Evolutionary conservation across 2,888 invertebrate species (phyloP).

Genomic region (Melinaea marsaeus): DNA sequence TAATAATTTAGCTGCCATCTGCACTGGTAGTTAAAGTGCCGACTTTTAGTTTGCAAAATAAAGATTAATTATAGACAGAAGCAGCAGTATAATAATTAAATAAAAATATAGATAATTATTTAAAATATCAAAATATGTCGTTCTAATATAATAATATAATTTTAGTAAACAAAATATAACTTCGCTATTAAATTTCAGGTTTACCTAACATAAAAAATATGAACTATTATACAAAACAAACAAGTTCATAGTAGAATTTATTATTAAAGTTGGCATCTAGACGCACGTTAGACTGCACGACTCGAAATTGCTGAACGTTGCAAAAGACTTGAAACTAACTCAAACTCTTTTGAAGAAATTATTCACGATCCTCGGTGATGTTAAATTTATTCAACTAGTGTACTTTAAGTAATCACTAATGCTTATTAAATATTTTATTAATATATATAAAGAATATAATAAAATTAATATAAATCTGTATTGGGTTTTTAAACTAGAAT

Average conservation of each 20-base stretch:
- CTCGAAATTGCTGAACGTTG: slow-evolving; percentile 21
- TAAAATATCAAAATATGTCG: not conserved
- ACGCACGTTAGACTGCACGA: slow-evolving; percentile 18
- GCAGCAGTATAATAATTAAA: not conserved
- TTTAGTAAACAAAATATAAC: too few species aligned
- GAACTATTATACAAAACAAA: too few species aligned
- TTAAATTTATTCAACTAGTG: not conserved
- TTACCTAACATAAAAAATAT: too few species aligned
- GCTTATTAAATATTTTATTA: too few species aligned
- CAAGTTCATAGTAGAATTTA: slow-evolving; percentile 11
- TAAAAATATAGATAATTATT: not conserved
- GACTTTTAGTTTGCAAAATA: slow-evolving; percentile 8
- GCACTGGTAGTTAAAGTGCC: slow-evolving; percentile 21
- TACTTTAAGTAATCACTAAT: too few species aligned
- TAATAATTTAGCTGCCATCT: slow-evolving; percentile 28
- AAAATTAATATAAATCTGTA: too few species aligned
- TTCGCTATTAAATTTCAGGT: too few species aligned
- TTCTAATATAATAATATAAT: too few species aligned
- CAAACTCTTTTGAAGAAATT: slow-evolving; percentile 9
- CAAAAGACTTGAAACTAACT: slow-evolving; percentile 21
- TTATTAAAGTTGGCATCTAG: slow-evolving; percentile 22
- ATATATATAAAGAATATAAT: too few species aligned
- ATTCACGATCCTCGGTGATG: not conserved
- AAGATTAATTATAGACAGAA: not conserved
- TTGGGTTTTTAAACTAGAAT: too few species aligned